A percentile compares a stretch with the other conserved stretches of the same genome.
Evolutionary conservation across 2,797 vertebrate genomes (phyloP).

Genomic region (Poeciliopsis paucimaculata): DNA sequence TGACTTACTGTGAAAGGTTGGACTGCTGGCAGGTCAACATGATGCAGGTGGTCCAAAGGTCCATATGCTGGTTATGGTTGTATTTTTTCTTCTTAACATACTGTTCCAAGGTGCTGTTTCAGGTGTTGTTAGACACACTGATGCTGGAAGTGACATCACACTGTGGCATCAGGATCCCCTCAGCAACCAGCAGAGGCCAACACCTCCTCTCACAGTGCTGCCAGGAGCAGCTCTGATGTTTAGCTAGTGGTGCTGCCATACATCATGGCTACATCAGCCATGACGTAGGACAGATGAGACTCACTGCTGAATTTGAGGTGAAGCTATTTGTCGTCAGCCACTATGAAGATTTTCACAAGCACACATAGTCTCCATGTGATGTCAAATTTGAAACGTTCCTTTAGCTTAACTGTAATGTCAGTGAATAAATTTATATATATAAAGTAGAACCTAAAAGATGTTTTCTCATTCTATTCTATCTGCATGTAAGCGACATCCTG

Average conservation of each 20-base stretch:
- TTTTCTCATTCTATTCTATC: neutral
- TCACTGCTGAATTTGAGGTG: neutral
- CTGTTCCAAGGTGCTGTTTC: neutral
- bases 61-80: neutral
- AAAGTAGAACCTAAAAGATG: neutral
- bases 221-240: neutral
- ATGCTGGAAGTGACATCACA: neutral
- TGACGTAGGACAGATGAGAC: neutral
- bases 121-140: neutral
- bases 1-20: neutral
- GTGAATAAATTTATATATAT: neutral
- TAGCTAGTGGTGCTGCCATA: neutral
- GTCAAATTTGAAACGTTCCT: neutral
- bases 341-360: neutral
- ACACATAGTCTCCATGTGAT: neutral
- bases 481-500: neutral
- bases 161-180: neutral
- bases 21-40: neutral
- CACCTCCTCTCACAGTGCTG: neutral
- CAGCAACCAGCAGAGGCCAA: neutral
- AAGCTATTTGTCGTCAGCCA: neutral
- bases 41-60: neutral
- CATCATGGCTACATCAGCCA: neutral
- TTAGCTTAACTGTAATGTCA: neutral
- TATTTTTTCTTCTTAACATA: neutral